Conservation (phyloP, 2,888 invertebrate species). For the Lithophane socia region DNA sequence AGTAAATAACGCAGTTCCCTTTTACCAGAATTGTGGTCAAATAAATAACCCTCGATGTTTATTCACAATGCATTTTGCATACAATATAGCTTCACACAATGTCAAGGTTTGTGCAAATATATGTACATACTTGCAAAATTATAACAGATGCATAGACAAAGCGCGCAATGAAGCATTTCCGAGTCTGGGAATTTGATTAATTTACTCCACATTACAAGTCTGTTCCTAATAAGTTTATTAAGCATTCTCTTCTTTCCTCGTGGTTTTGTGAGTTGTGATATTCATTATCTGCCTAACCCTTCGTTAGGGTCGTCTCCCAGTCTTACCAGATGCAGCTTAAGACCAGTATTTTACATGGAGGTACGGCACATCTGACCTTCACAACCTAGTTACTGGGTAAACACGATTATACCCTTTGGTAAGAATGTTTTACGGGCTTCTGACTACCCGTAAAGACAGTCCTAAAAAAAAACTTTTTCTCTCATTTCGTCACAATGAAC, state of each 20-base stretch:
- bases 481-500: neutral
- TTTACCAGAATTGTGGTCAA: neutral
- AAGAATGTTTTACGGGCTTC: neutral
- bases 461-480: neutral
- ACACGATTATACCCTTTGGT: neutral
- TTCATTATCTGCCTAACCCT: neutral
- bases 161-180: slow-evolving; percentile 23
- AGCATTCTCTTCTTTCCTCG: neutral
- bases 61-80: slow-evolving; percentile 20
- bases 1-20: slow-evolving; percentile 6
- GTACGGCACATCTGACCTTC: neutral
- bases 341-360: neutral
- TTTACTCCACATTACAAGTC: neutral
- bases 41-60: neutral
- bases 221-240: neutral
- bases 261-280: neutral
- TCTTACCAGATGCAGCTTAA: too few species aligned
- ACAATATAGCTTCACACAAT: neutral
- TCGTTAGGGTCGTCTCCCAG: neutral
- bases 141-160: slow-evolving; percentile 1
- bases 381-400: neutral
- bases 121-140: slow-evolving; percentile 14
- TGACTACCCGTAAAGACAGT: neutral
- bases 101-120: slow-evolving; percentile 21
- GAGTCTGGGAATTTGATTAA: slow-evolving; percentile 27